Base-by-base conservation (phyloP, 2,797 vertebrate species). In the Adelosebastes latens region DNA sequence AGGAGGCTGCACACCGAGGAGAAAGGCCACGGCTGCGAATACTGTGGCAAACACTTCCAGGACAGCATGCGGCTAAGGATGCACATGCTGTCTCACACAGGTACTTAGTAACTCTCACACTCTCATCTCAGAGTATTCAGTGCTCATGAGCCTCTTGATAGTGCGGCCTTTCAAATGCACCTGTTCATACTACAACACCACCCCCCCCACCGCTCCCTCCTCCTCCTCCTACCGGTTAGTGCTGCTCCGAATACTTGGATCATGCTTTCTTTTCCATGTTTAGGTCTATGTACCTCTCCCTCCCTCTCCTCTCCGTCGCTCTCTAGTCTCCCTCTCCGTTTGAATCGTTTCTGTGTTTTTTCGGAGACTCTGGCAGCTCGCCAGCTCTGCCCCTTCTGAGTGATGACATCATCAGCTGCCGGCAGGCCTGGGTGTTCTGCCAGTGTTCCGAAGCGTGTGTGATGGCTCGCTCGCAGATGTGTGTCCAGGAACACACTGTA, bases 401-500 rank as follows among this genome's bases (percentile, higher is more conserved):
- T 97, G 97, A 98, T 99, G 98, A 96, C 96, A 96, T 99, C 98
- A 99, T 97, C 94, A 96, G 96, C 97, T 97, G 97, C 97, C 96
- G 97, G 97, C 97, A 97, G 98, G 97, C 97, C 98, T 98, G 97
- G 96, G 98, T 99, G 98, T 99, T 98, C 98, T 98, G 98, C 98
- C 98, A 99, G 97, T 97, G 97, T 98, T 99, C 97, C 96, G 97
- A 97, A 96, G 97, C 97, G 97, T 98, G 99, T 98, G 98, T 99
- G 98, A 98, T 98, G 96, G 96, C 97, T 98, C 96, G 96, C 96
- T 98, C 97, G 97, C 98, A 99, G 98, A 99, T 99, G 98, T 97
- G 97, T 97, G 96, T 98, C 97, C 98, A 98, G 97, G 98, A 99
- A 99, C 98, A 99, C 95, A 96, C 96, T 99, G 98, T 99, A 99